Percentiles rank a stretch among this genome's conserved stretches.
Evolutionary conservation across 2,113 vertebrate genomes (phyloP).

Genomic region (Elephas maximus): DNA sequence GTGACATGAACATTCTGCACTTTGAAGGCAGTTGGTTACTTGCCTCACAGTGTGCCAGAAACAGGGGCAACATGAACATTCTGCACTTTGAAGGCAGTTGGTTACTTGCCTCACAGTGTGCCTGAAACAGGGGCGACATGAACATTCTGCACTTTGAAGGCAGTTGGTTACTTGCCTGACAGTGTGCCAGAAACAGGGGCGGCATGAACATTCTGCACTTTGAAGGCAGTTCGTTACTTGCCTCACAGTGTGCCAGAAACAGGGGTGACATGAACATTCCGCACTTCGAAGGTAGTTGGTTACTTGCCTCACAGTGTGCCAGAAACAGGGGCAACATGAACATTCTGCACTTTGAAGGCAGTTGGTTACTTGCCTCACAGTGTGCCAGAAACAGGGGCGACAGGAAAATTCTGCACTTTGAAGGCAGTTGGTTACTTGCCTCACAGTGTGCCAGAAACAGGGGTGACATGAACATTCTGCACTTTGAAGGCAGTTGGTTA

Average conservation of each 20-base stretch:
- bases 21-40: background rate
- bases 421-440: background rate
- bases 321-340: background rate
- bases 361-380: background rate
- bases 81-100: background rate
- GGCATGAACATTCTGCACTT: background rate
- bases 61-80: background rate
- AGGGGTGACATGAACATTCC: background rate
- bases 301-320: background rate
- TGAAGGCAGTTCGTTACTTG: background rate
- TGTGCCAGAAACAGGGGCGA: background rate
- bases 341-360: background rate
- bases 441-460: background rate
- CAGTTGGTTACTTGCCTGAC: background rate
- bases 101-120: background rate
- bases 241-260: background rate
- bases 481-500: background rate
- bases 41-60: background rate
- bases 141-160: background rate
- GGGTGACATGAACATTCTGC: background rate
- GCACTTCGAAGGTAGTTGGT: background rate
- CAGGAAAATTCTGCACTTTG: background rate
- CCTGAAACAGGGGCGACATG: background rate
- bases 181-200: background rate
- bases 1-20: background rate